phyloP scores from a whole-genome alignment of 1,140 invertebrate species.

The Ostrea denselamellosa region DNA sequence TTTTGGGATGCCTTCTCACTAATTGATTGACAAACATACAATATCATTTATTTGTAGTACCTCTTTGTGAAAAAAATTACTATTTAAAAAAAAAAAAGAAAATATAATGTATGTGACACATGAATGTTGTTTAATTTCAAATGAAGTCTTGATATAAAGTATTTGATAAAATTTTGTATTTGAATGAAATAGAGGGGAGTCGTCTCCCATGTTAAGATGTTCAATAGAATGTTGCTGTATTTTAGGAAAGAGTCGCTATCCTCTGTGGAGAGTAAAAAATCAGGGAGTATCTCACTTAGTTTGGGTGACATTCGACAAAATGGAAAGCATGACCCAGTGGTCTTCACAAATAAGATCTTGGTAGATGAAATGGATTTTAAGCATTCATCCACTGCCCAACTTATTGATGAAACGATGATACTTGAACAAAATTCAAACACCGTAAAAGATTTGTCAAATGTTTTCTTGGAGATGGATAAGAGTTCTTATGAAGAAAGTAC shows the following conservation, averaged over 20 bases:
- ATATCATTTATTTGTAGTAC: too few relatives aligned
- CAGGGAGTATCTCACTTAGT: background rate
- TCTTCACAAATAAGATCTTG: background rate
- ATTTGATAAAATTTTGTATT: too few relatives aligned
- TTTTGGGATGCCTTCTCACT: too few relatives aligned
- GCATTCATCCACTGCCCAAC: conserved; percentile 5
- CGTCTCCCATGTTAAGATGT: too few relatives aligned
- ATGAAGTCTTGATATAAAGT: too few relatives aligned
- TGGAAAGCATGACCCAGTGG: background rate
- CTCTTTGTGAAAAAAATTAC: too few relatives aligned
- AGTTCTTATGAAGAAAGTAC: background rate
- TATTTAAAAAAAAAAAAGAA: too few relatives aligned
- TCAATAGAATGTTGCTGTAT: background rate
- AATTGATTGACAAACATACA: too few relatives aligned
- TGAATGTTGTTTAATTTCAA: too few relatives aligned
- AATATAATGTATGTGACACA: too few relatives aligned
- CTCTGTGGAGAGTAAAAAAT: background rate
- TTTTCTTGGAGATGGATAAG: background rate
- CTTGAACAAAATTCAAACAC: background rate
- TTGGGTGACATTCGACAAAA: background rate
- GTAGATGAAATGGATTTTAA: conserved; percentile 9
- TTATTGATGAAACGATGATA: background rate
- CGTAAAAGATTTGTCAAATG: background rate
- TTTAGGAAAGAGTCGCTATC: background rate
- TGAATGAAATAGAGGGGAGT: too few relatives aligned